Evolutionary conservation across 2,113 vertebrate genomes (phyloP).

Genomic region (Urocitellus parryii): DNA sequence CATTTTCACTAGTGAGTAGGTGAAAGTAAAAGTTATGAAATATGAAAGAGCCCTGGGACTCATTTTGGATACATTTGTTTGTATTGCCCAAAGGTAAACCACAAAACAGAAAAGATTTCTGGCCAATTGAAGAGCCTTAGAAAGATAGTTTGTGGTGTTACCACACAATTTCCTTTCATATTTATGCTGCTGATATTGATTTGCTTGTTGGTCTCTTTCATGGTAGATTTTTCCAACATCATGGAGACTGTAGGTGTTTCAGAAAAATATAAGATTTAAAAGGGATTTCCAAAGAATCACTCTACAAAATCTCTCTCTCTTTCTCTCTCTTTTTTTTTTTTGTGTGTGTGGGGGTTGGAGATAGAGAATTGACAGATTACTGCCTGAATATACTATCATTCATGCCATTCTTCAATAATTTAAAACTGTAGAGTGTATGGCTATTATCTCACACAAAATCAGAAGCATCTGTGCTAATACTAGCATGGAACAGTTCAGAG

Average conservation of each 20-base stretch:
- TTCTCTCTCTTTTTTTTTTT: too few species aligned
- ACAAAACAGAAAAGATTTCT: conserved; percentile 54
- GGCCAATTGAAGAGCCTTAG: conserved; percentile 47
- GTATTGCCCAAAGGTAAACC: conserved; percentile 67
- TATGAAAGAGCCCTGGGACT: conserved; percentile 19
- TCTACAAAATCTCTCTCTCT: background rate
- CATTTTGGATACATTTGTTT: conserved; percentile 16
- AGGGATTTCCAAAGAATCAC: conserved; percentile 32
- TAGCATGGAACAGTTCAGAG: background rate
- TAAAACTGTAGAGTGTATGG: background rate
- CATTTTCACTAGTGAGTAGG: conserved; percentile 13
- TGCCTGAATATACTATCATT: background rate
- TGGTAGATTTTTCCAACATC: conserved; percentile 13
- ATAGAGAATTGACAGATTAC: background rate
- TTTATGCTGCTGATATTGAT: conserved; percentile 52
- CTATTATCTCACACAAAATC: background rate
- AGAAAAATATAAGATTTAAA: background rate
- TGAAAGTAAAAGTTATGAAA: conserved; percentile 73
- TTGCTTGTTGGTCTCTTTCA: conserved; percentile 24
- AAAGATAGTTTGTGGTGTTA: conserved; percentile 58
- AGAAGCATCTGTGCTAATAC: background rate
- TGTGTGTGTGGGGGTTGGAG: background rate
- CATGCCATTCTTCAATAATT: background rate
- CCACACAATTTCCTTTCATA: conserved; percentile 62
- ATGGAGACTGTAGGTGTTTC: background rate